Base-by-base conservation (phyloP, 2,797 vertebrate species). In the Malurus leucopterus region DNA sequence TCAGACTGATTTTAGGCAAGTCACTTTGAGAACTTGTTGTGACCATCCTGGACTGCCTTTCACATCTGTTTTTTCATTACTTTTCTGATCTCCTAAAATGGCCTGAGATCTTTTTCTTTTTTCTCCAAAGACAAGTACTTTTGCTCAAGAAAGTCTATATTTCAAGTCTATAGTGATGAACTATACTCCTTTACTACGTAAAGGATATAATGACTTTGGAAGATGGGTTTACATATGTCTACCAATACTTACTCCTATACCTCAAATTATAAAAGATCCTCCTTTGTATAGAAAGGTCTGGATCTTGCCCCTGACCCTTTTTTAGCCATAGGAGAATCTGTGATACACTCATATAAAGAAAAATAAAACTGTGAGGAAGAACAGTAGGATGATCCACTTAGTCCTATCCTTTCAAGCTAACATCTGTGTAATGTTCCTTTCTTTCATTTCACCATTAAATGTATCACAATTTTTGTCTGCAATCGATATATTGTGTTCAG, bases 11-110 rank as follows among this genome's bases (percentile, higher is more conserved):
- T 81, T 77, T 63, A 36, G 3, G 13, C 16, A 54, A 41, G 36
- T 34, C 34, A 27, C 8, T 65, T n/a, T 51, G 40, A 44, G 18
- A 10, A 18, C n/a, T 41, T 62, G 3, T 38, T 41, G 15, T 55
- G 30, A 50, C 30, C 8, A 29, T 34, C n/a, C 15, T 59, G 26
- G 43, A 32, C 43, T 57, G 54, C 29, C 19, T 69, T 34, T 47
- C 20, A 34, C 3, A 55, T 36, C 15, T 67, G 10, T 0, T 32
- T 63, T 76, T 59, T 44, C 14, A 18, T 49, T 0, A 44, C 7
- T 67, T 74, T 84, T 57, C 53, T 53, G 67, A 41, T 50, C 14
- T 73, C 19, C 29, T 81, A 55, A 71, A 90, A 50, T 11, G 9
- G 18, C 1, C 4, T 51, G 16, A 67, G 27, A 53, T 8, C 1